Evolutionary conservation across 2,888 invertebrate species (phyloP), one percentile per base, ranked within the genome.

Genomic region (Gasteruption jaculator): DNA sequence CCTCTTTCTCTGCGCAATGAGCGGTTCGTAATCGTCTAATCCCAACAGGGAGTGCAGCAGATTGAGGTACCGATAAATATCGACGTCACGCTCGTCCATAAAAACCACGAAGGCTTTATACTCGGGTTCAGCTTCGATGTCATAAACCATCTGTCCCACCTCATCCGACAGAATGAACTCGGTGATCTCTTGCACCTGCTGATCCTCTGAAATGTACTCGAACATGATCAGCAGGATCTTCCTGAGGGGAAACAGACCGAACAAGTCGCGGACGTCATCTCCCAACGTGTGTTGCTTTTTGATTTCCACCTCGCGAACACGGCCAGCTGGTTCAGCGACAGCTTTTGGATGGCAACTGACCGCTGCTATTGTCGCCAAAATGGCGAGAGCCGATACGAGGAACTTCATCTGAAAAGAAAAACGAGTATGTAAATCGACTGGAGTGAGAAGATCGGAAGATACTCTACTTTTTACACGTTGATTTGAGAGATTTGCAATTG

Each of bases 111-210:
- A 41, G 1, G 43, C 42, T 19, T 43, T 42, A 34, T 59, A 56
- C 41, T 60, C 59, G 1, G 54, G 48, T 31, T 59, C 55, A 11
- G 39, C 16, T 30, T 61, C 56, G 4, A 63, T 35, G 16, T 55
- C 54, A 0, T 34, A 20, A 4, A 63, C 19, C 3, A 59, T 48
- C 1, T 42, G 34, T 19, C 40, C 43, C 40, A 62, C 59, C 2
- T 57, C 48, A 4, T 58, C 50, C 2, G 53, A 50, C 5, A 32
- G 34, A 8, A 52, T 32, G 40, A 51, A 60, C 1, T 16, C 37
- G 5, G 50, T 15, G 8, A 47, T 48, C 4, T 27, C 16, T 25
- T 51, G 52, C 35, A 58, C 45, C 40, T 60, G 54, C 5, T 41
- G 42, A 31, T 60, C 60, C 5, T 41, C 21, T 21, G 38, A 16